A percentile compares a stretch with the other conserved stretches of the same genome.
Conservation (phyloP, 2,797 vertebrate genomes). For the Graptemys geographica region DNA sequence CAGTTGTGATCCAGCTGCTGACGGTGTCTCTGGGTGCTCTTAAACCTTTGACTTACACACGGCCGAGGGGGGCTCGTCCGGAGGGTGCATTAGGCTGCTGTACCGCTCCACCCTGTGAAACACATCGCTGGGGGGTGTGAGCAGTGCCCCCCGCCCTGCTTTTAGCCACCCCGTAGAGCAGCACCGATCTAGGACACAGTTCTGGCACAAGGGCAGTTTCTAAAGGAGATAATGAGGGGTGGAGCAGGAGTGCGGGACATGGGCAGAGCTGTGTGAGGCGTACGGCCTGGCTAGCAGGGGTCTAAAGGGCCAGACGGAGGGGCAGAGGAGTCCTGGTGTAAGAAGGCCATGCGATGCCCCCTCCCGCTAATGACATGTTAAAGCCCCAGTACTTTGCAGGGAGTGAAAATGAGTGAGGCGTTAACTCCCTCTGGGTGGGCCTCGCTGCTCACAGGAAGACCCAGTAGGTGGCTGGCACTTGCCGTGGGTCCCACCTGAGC, state of each 20-base stretch:
- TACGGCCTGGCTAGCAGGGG: not conserved
- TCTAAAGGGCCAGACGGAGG: not conserved
- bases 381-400: too few species aligned
- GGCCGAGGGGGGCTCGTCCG: not conserved
- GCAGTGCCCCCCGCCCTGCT: too few species aligned
- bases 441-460: not conserved
- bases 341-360: too few species aligned
- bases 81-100: not conserved
- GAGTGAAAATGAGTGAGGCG: too few species aligned
- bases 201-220: not conserved
- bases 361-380: too few species aligned
- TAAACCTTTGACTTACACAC: not conserved
- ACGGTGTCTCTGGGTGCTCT: not conserved
- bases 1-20: not conserved
- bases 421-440: too few species aligned
- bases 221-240: too few species aligned
- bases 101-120: not conserved
- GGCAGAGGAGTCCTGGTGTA: too few species aligned
- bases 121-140: not conserved
- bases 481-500: not conserved
- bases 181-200: accelerated
- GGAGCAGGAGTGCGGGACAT: not conserved
- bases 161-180: not conserved
- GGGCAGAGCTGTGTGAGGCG: not conserved
- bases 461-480: not conserved